Evolutionary conservation across 2,113 vertebrate genomes (phyloP).

Genomic region (Melanotaenia duboulayi): DNA sequence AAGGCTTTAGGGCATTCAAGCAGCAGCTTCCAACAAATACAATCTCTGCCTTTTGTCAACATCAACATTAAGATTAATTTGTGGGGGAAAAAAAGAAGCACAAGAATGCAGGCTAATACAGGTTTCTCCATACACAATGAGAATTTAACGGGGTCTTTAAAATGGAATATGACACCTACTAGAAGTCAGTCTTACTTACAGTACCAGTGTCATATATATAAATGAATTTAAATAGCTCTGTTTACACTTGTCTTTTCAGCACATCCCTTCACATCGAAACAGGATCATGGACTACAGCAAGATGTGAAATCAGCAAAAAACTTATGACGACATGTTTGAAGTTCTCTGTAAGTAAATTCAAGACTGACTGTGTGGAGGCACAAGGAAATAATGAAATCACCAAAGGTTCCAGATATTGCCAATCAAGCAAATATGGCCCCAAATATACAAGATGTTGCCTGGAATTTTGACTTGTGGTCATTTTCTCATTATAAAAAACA

Average conservation of each 20-base stretch:
- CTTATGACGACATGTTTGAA: not conserved
- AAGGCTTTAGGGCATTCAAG: slow-evolving; percentile 86
- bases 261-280: not conserved
- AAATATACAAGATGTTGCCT: slow-evolving; percentile 6
- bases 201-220: not conserved
- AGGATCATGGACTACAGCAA: not conserved
- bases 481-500: slow-evolving; percentile 12
- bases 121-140: slow-evolving; percentile 26
- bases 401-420: slow-evolving; percentile 19
- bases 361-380: not conserved
- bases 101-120: slow-evolving; percentile 52
- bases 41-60: slow-evolving; percentile 79
- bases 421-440: not conserved
- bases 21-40: slow-evolving; percentile 84
- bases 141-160: slow-evolving; percentile 25
- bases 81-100: slow-evolving; percentile 42
- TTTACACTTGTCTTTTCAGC: slow-evolving; percentile 64
- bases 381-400: slow-evolving; percentile 20
- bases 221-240: not conserved
- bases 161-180: slow-evolving; percentile 37
- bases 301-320: not conserved
- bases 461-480: slow-evolving; percentile 27
- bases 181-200: slow-evolving; percentile 19
- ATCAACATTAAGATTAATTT: slow-evolving; percentile 60
- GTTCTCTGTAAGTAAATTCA: not conserved